phyloP scores from a whole-genome alignment of 2,113 vertebrate species.

The Pandion haliaetus region DNA sequence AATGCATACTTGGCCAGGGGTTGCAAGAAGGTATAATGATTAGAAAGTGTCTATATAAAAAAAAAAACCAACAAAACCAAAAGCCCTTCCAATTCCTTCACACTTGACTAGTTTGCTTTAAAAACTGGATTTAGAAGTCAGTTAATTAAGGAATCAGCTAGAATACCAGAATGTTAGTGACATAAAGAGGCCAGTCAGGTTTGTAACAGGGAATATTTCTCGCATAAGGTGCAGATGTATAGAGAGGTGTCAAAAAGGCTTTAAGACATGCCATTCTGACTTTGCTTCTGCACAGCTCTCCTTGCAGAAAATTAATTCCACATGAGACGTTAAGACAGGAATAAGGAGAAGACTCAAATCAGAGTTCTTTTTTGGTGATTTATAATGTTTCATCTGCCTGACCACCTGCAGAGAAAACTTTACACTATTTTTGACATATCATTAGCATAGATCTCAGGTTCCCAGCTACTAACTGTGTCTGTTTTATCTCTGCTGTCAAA shows the following conservation, averaged over 20 bases:
- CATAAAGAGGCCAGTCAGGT: neutral
- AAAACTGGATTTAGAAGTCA: neutral
- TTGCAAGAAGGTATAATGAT: neutral
- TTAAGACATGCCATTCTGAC: neutral
- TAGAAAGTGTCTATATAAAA: neutral
- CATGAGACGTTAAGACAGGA: neutral
- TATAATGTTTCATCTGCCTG: neutral
- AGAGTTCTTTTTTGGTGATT: neutral
- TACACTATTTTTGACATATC: neutral
- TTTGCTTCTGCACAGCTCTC: neutral
- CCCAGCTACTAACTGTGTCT: neutral
- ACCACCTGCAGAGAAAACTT: neutral
- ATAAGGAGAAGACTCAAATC: neutral
- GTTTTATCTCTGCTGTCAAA: conserved; percentile 37
- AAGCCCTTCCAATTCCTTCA: neutral
- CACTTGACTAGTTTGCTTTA: neutral
- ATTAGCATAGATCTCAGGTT: conserved; percentile 38
- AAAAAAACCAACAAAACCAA: neutral
- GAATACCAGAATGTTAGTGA: neutral
- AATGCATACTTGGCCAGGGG: neutral
- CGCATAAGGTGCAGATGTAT: neutral
- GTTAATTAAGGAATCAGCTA: neutral
- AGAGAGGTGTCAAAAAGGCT: neutral
- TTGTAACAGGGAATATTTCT: neutral
- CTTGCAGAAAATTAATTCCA: neutral